Base-by-base conservation (phyloP, 2,797 vertebrate species). In the Telmatherina bonti region DNA sequence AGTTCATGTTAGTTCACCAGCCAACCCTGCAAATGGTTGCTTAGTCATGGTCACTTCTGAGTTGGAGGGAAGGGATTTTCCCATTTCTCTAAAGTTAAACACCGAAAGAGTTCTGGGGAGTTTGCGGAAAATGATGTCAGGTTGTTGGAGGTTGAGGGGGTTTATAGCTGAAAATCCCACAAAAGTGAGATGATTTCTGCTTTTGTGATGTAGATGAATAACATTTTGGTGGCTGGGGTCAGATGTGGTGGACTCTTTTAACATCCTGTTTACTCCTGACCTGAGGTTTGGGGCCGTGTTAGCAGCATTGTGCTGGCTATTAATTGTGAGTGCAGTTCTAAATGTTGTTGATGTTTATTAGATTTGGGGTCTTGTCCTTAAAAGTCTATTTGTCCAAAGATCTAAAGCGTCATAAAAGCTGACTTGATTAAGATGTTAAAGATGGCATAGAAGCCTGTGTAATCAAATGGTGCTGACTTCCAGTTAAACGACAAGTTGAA, bases 121-220 rank as follows among this genome's bases (percentile, higher is more conserved):
- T 76, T 71, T 85, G 78, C 1, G 47, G 84, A 79, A 58, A 74
- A 62, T 79, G 82, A 89, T 76, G 85, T 85, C 75, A 82, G 53
- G 67, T 70, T 81, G 74, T 80, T 83, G 57, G 53, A 63, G 68
- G 74, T 56, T 18, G 58, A 81, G 62, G 81, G 74, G 74, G 66
- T 70, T 67, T 85, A 76, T 61, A 69, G 69, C 64, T 66, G 71
- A 62, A 82, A 85, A 79, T 33, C 8, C 80, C 81, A 8, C 77
- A 67, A 71, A 79, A 76, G 84, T 85, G 82, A 76, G 74, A 79
- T 75, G 79, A 86, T 80, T 78, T 82, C 70, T 58, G 73, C 81
- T 88, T 86, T 89, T 89, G 74, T 89, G 75, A 87, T 82, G 80
- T 66, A 87, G 81, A 88, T 83, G 82, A 76, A 82, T 72, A 87